Evolutionary conservation across 1,140 invertebrate species (phyloP).

Genomic region (Platorchestia sp.): DNA sequence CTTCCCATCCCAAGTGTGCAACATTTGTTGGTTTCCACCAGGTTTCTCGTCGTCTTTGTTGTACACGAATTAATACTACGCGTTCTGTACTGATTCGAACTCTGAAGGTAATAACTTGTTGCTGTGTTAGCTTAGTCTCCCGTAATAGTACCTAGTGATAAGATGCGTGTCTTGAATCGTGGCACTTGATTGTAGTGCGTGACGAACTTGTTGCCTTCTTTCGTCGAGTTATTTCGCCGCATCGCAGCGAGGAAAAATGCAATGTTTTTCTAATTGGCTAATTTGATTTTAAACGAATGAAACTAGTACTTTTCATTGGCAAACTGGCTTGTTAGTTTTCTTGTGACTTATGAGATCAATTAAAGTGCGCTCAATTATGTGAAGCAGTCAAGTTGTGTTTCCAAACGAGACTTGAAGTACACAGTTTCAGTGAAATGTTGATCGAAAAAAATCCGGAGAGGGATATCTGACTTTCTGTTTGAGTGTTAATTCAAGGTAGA

Average conservation of each 20-base stretch:
- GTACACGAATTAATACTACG: neutral
- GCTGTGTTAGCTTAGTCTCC: neutral
- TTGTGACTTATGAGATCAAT: neutral
- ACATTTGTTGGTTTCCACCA: neutral
- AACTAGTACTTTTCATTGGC: neutral
- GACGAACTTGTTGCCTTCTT: neutral
- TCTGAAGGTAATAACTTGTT: neutral
- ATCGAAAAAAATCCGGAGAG: neutral
- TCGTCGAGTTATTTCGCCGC: neutral
- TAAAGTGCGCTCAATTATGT: neutral
- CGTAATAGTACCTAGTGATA: neutral
- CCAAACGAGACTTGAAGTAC: neutral
- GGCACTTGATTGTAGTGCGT: neutral
- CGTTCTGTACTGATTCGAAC: neutral
- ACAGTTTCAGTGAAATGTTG: neutral
- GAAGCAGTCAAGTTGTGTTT: neutral
- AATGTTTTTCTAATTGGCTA: neutral
- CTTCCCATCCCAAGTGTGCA: neutral
- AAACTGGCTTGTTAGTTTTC: neutral
- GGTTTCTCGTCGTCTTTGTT: neutral
- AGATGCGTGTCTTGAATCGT: neutral
- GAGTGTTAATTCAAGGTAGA: neutral
- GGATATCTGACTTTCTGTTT: neutral
- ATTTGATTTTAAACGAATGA: neutral
- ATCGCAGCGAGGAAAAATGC: neutral